A percentile compares a stretch with the other conserved stretches of the same genome.
Evolutionary conservation across 2,113 vertebrate species (phyloP).

Genomic region (Triplophysa dalaica): DNA sequence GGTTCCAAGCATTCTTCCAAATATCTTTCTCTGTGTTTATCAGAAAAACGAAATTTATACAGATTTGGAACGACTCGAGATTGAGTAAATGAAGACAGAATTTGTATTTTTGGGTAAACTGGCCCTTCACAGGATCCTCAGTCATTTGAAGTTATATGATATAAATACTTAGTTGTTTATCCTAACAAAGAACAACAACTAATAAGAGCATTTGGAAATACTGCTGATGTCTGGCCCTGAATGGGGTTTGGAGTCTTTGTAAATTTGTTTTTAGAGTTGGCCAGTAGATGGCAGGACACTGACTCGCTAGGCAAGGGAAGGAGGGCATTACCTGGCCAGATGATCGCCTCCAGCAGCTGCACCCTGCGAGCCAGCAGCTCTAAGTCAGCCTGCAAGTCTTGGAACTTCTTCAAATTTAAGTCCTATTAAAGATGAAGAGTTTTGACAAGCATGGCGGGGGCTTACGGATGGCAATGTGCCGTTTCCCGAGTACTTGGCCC

Average conservation of each 20-base stretch:
- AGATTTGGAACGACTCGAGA: no score
- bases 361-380: constrained; percentile 99
- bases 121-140: neutral
- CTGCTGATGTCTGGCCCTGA: constrained; percentile 13
- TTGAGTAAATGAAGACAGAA: no score
- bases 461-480: constrained; percentile 60
- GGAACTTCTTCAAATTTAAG: constrained; percentile 96
- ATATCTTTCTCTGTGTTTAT: no score
- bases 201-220: constrained; percentile 10
- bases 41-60: no score
- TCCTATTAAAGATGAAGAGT: constrained; percentile 92
- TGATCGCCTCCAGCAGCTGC: constrained; percentile 98
- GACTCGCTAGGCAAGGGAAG: neutral
- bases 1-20: neutral
- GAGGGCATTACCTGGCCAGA: constrained; percentile 94
- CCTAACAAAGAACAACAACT: neutral
- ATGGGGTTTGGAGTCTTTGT: neutral
- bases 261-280: neutral
- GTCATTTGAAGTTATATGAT: no score
- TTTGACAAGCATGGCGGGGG: constrained; percentile 74
- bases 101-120: neutral
- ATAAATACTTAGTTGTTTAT: no score
- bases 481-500: constrained; percentile 59
- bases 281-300: constrained; percentile 40
- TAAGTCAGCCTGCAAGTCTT: constrained; percentile 93